Evolutionary conservation across 2,797 vertebrate genomes (phyloP).

Genomic region (Toxotes lorentzi): DNA sequence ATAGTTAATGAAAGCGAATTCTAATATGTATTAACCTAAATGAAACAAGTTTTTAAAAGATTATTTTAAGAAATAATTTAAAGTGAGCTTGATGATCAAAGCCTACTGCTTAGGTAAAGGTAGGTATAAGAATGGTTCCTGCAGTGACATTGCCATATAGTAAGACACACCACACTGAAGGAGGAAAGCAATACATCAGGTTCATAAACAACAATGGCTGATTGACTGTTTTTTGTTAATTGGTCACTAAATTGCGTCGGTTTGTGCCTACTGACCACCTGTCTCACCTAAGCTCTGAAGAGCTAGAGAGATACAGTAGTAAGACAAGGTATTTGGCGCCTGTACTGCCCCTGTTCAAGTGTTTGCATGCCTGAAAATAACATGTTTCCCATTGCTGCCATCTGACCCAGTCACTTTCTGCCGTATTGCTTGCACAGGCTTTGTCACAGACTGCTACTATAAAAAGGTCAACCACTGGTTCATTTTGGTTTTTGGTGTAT

Average conservation of each 20-base stretch:
- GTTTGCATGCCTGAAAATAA: not conserved
- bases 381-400: not conserved
- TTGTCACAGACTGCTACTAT: no score
- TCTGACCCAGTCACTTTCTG: not conserved
- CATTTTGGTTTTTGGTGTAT: no score
- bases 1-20: not conserved
- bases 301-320: not conserved
- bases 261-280: not conserved
- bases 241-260: no score
- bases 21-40: not conserved
- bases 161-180: not conserved
- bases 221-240: not conserved
- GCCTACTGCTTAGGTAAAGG: not conserved
- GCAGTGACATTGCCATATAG: conserved; percentile 17
- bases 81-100: not conserved
- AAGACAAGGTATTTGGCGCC: not conserved
- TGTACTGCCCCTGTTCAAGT: not conserved
- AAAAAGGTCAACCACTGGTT: no score
- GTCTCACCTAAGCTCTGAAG: not conserved
- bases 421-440: no score
- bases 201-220: not conserved
- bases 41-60: not conserved
- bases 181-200: not conserved
- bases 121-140: not conserved
- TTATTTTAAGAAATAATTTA: no score